phyloP scores from a whole-genome alignment of 2,888 invertebrate species.

The Drosophila emarginata region DNA sequence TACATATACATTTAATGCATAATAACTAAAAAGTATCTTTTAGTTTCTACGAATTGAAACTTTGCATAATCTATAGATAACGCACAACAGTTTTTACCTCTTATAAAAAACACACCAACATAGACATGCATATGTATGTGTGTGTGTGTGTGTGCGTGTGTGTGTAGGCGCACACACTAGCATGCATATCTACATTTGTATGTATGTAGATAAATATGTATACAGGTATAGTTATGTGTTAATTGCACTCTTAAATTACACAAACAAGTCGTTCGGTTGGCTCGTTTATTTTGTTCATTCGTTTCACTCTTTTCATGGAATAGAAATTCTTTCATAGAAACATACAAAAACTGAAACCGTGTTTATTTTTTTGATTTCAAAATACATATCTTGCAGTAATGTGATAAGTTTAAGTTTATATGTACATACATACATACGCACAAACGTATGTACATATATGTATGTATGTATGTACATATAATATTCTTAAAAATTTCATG shows the following conservation, averaged over 20 bases:
- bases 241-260: conserved; percentile 4
- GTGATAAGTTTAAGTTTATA: neutral
- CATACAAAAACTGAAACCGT: neutral
- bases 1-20: neutral
- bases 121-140: neutral
- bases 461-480: too few relatives aligned
- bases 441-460: neutral
- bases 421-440: neutral
- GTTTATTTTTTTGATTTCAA: neutral
- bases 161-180: neutral
- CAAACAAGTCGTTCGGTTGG: neutral
- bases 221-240: neutral
- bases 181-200: neutral
- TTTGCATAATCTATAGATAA: conserved; percentile 2
- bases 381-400: neutral
- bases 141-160: too few relatives aligned
- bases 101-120: neutral
- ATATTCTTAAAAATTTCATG: too few relatives aligned
- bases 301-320: neutral
- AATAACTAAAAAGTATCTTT: neutral
- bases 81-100: neutral
- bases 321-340: conserved; percentile 6
- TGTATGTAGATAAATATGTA: too few relatives aligned
- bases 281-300: neutral
- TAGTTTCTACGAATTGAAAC: neutral